Evolutionary conservation across 1,140 invertebrate species (phyloP), one percentile per base, ranked within the genome.

Genomic region (Dryas iulia): DNA sequence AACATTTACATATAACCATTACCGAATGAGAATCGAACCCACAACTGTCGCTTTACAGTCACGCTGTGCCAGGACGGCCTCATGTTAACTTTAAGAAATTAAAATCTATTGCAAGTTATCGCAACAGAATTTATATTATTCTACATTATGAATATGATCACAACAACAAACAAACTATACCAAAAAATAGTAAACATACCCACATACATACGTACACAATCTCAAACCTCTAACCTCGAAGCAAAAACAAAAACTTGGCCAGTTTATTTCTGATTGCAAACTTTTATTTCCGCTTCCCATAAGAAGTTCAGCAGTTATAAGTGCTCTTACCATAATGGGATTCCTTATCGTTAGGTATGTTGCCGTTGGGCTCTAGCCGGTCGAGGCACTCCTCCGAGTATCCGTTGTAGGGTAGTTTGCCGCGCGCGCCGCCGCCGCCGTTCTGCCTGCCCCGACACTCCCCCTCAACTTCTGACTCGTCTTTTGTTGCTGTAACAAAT

Each of bases 381-480:
- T 98, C 97, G 88, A 98, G 94, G 93, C 96, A 98, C 93, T 97
- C 96, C 81, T 97, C 96, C 59, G 96, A 97, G 94, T 97, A 97
- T 64, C 96, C 96, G 93, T 97, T 97, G 92, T 97, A 97, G 10
- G 86, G 68, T 66, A 91, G 78, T 74, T 89, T 89, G 67, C 94
- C 92, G 67, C 93, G 93, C 24, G 80, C 85, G 59, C 87, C 83
- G 69, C 86, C 77, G 66, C 87, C 82, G 72, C 87, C 87, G 77
- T 88, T 84, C 67, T 89, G 89, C 66, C 87, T 82, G 31, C 82
- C 80, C 31, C 89, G 83, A 69, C 87, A 87, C 74, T 87, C 87
- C 59, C 82, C 74, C 54, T 91, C 90, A 26, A 84, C 86, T 68
- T 92, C 91, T 12, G 89, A 86, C 69, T 92, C 91, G 82, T 92